A percentile compares a stretch with the other conserved stretches of the same genome.
phyloP scores from a whole-genome alignment of 2,888 invertebrate genomes.

The Torymus auratus region DNA sequence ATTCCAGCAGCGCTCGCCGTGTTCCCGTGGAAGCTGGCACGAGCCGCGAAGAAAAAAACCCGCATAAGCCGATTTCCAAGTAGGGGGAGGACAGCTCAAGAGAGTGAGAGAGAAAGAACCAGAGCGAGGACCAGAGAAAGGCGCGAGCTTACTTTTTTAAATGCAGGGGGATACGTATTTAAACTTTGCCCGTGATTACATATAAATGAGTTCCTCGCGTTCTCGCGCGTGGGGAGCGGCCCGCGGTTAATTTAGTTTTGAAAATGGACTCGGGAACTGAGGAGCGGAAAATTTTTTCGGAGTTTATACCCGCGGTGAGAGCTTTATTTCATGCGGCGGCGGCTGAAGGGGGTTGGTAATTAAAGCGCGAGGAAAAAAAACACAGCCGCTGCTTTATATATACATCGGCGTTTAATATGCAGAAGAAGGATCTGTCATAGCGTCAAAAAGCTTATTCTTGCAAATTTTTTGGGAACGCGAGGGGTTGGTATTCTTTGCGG shows the following conservation, averaged over 20 bases:
- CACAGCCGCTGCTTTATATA: too few species aligned
- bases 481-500: too few species aligned
- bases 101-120: slow-evolving; percentile 30
- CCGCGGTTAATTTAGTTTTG: slow-evolving; percentile 55
- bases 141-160: slow-evolving; percentile 58
- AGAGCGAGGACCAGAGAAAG: slow-evolving; percentile 26
- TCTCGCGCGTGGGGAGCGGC: not conserved
- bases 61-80: slow-evolving; percentile 53
- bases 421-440: too few species aligned
- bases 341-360: slow-evolving; percentile 21
- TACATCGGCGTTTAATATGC: too few species aligned
- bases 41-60: slow-evolving; percentile 27
- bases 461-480: too few species aligned
- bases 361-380: slow-evolving; percentile 11
- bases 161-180: slow-evolving; percentile 56
- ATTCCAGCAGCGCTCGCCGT: slow-evolving; percentile 11
- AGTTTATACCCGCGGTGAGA: slow-evolving; percentile 31
- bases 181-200: slow-evolving; percentile 58
- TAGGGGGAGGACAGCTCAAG: slow-evolving; percentile 58
- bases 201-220: slow-evolving; percentile 56
- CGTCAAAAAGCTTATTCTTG: too few species aligned
- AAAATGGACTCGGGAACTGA: slow-evolving; percentile 45
- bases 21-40: slow-evolving; percentile 26
- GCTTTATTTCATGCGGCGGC: slow-evolving; percentile 30
- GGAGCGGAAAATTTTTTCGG: slow-evolving; percentile 45